Percentiles rank a stretch among this genome's conserved stretches.
These are phyloP conservation scores for Dromaius novaehollandiae DNA, from an alignment of 2,113 vertebrate species.

Conservation along the genomic window DNA sequence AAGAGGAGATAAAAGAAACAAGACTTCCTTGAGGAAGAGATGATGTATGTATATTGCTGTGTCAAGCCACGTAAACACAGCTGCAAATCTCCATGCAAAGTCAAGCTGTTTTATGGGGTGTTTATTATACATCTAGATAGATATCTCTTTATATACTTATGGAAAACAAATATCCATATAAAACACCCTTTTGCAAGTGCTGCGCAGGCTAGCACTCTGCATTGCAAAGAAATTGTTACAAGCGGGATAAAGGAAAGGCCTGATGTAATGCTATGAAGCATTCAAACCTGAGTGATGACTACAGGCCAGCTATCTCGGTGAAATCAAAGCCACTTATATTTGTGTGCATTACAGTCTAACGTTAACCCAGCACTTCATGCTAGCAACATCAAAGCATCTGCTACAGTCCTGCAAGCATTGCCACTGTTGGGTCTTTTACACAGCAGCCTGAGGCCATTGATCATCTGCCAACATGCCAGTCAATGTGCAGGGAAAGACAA, in stretches of 20 bases:
- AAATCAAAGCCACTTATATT: background rate
- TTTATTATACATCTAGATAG: constrained; percentile 60
- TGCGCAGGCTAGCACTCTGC: background rate
- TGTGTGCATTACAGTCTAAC: background rate
- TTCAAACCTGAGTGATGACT: background rate
- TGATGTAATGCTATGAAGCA: background rate
- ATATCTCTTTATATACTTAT: constrained; percentile 52
- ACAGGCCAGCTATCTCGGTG: background rate
- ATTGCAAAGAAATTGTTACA: background rate
- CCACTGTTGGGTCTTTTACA: background rate
- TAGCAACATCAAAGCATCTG: background rate
- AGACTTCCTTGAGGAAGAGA: constrained; percentile 9
- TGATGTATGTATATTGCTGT: constrained; percentile 15
- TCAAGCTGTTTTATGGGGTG: constrained; percentile 49
- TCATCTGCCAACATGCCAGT: background rate
- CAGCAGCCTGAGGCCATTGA: background rate
- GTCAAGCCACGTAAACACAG: constrained; percentile 51
- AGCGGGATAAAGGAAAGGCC: background rate
- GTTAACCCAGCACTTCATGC: background rate
- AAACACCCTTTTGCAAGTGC: background rate
- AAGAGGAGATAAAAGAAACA: constrained; percentile 44
- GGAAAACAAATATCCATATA: constrained; percentile 56
- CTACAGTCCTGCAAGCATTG: background rate
- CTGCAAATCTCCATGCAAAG: constrained; percentile 43
- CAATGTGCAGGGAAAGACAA: background rate